Base-by-base conservation (phyloP, 2,888 invertebrate species). In the Napeogenes sylphis region DNA sequence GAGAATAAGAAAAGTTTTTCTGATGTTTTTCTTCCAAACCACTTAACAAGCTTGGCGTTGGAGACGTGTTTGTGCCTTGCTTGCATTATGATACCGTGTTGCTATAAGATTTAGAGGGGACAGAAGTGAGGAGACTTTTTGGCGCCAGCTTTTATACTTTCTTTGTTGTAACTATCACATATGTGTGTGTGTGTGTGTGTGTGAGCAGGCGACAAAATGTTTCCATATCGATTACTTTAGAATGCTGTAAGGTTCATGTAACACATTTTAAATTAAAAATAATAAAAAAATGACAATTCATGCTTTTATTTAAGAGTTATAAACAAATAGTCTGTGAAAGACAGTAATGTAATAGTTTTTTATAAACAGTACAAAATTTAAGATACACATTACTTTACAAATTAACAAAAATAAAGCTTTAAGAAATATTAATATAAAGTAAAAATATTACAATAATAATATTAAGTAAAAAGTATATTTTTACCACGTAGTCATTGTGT, bases 21-120 rank as follows among this genome's bases (percentile, higher is more conserved):
- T 84, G 90, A 89, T 90, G 90, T 90, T 90, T 89, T 90, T 90
- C 90, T 90, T 90, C 90, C 90, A 85, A 90, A 89, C 90, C 90
- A 90, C 90, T 90, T 90, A 90, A 87, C 90, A 87, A 85, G 87
- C 83, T 89, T 89, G 90, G 90, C 89, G 89, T 87, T 83, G 87
- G 83, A 87, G 87, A 86, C 84, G 87, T 90, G 89, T 90, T 89
- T 90, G 90, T 89, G 88, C 87, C 86, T 81, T 83, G 86, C 89
- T 85, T 90, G 90, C 90, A 90, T 89, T 90, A 90, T 89, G 89
- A 90, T 88, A 85, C 87, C 84, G 88, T 84, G 88, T 84, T 88
- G 85, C 88, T 84, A 80, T 77, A 82, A 88, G 88, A 89, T 89
- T 89, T 89, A 89, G 87, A 87, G 87, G 89, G 88, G 84, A 80